Evolutionary conservation across 2,113 vertebrate species (phyloP), one percentile per base, ranked within the genome.

Genomic region (Paracyprichromis sp.): DNA sequence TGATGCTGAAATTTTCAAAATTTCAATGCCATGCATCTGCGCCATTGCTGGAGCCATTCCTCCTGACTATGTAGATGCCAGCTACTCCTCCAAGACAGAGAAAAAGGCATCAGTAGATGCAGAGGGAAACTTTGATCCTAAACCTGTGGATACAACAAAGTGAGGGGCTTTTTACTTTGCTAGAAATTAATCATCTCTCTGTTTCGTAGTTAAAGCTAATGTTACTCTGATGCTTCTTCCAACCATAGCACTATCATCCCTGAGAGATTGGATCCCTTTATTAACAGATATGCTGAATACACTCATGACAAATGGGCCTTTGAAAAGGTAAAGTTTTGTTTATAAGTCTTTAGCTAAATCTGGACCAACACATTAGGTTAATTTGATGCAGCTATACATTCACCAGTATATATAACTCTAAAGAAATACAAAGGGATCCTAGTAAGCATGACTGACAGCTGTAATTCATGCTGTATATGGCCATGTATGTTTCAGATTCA

Each of bases 291-390:
- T 31, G 98, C 98, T 0, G 98, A 99, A 90, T 97, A 98, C 82
- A 98, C 98, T 0, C 98, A 99, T 2, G 98, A 99, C 92, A 98
- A 96, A 91, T 99, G 98, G 98, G 98, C 98, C 10, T 99, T 98
- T 57, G 98, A 98, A 92, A 98, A 98, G 97, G 98, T 98, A 92
- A 24, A 12, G 57, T 53, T 56, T 29, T 50, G 7, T 59, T 53
- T 71, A 63, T 36, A 63, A 24, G 57, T 63, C 9, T 59, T 83
- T 8, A 40, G 3, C 14, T 57, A 80, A 83, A 57, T 85, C n/a
- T 80, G 26, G 26, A 63, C 5, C 24, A 50, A 19, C 10, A 38
- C 24, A 9, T 24, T 78, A 14, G 73, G 16, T 50, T 50, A 50
- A 29, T 19, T 78, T 78, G 43, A 50, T 78, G 10, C 24, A 50